These are phyloP conservation scores for Cyphomyrmex costatus DNA, from an alignment of 1,140 invertebrate species.

Conservation along the genomic window DNA sequence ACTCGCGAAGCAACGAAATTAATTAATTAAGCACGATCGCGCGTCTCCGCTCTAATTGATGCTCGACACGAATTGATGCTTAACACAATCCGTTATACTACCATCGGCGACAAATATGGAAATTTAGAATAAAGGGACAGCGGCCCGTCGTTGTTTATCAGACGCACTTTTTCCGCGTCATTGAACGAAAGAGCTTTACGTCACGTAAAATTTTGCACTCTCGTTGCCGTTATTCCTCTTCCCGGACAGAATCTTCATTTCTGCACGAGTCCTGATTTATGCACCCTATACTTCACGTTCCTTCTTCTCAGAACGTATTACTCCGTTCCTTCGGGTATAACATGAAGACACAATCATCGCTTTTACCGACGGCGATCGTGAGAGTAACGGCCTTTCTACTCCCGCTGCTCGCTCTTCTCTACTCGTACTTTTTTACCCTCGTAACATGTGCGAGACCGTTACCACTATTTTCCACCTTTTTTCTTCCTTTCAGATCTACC, in stretches of 20 bases:
- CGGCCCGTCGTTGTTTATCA: conserved; percentile 39
- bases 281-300: conserved; percentile 3
- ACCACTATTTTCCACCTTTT: conserved; percentile 21
- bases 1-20: conserved; percentile 28
- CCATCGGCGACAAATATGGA: neutral
- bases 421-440: conserved; percentile 6
- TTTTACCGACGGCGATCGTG: conserved; percentile 35
- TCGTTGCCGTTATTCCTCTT: conserved; percentile 29
- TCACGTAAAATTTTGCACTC: conserved; percentile 43
- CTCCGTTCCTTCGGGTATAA: conserved; percentile 54
- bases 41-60: conserved; percentile 7
- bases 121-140: conserved; percentile 22
- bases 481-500: conserved; percentile 13
- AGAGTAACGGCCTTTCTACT: conserved; percentile 21
- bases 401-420: neutral
- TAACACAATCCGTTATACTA: neutral
- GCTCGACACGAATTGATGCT: neutral
- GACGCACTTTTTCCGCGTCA: conserved; percentile 20
- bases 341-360: conserved; percentile 64
- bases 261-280: conserved; percentile 58
- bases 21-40: conserved; percentile 57
- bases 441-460: conserved; percentile 53
- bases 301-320: conserved; percentile 55
- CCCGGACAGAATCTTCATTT: conserved; percentile 63
- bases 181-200: conserved; percentile 30